Percentiles rank a stretch among this genome's conserved stretches.
These are phyloP conservation scores for Paraplagusia blochii DNA, from an alignment of 2,113 vertebrate genomes.

Conservation along the genomic window DNA sequence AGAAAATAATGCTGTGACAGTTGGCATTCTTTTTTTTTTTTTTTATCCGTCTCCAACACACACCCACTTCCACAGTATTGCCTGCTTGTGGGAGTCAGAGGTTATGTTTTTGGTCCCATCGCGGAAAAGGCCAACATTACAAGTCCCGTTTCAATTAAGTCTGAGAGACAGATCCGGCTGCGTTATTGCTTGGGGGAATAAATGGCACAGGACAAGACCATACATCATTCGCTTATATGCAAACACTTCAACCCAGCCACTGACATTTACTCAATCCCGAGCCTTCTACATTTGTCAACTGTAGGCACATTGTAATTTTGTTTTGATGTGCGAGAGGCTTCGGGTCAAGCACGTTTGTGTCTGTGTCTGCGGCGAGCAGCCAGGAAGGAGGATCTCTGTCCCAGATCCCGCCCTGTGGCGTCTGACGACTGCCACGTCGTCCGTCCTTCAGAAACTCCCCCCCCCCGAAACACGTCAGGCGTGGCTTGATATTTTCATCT, in stretches of 20 bases:
- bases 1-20: constrained; percentile 68
- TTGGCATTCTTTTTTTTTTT: constrained; percentile 64
- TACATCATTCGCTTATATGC: constrained; percentile 78
- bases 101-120: constrained; percentile 75
- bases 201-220: constrained; percentile 70
- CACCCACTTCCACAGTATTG: constrained; percentile 58
- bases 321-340: constrained; percentile 68
- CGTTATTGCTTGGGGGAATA: constrained; percentile 79
- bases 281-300: constrained; percentile 64
- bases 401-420: constrained; percentile 39
- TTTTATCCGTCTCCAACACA: constrained; percentile 35
- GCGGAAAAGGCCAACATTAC: constrained; percentile 72
- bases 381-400: constrained; percentile 53
- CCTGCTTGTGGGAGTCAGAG: constrained; percentile 76
- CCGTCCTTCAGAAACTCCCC: constrained; percentile 58
- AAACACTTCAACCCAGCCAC: constrained; percentile 72
- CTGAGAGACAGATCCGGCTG: constrained; percentile 71
- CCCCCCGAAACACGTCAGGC: constrained; percentile 60
- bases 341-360: constrained; percentile 63
- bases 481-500: constrained; percentile 54
- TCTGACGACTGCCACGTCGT: constrained; percentile 66
- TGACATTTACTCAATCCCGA: constrained; percentile 77
- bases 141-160: constrained; percentile 83
- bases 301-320: constrained; percentile 72
- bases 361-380: constrained; percentile 51